phyloP scores from a whole-genome alignment of 1,140 invertebrate species.

The Drosophila kurseongensis region DNA sequence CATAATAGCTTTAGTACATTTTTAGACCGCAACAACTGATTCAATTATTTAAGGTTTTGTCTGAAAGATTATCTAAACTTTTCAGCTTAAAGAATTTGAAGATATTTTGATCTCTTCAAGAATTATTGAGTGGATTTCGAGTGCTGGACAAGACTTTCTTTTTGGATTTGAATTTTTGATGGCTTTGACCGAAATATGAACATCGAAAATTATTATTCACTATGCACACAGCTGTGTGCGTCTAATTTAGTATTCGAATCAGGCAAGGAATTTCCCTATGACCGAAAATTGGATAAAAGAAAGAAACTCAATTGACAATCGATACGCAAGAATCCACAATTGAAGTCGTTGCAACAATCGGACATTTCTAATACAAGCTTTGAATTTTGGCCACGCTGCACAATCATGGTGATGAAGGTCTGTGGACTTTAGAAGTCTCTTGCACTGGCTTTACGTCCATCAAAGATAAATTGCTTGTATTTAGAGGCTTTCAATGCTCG shows the following conservation, averaged over 20 bases:
- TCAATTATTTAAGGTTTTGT: conserved; percentile 9
- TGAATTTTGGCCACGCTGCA: background rate
- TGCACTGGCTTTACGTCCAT: conserved; percentile 18
- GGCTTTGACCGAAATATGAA: conserved; percentile 65
- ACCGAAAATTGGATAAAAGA: conserved; percentile 31
- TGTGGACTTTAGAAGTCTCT: background rate
- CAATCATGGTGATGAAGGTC: conserved; percentile 6
- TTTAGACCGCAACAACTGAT: background rate
- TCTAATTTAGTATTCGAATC: conserved; percentile 67
- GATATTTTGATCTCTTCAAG: conserved; percentile 18
- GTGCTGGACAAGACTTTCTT: conserved; percentile 25
- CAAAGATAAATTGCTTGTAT: conserved; percentile 56
- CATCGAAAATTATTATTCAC: conserved; percentile 49
- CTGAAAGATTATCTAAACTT: conserved; percentile 17
- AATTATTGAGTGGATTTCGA: conserved; percentile 30
- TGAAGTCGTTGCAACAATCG: conserved; percentile 15
- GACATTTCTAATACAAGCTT: conserved; percentile 13
- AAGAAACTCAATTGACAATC: conserved; percentile 53
- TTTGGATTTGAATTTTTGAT: conserved; percentile 47
- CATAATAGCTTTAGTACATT: background rate
- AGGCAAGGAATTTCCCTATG: conserved; percentile 54
- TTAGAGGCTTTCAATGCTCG: conserved; percentile 22
- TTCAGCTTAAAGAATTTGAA: background rate
- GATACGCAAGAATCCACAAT: conserved; percentile 21
- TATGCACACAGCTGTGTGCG: conserved; percentile 33